A percentile compares a stretch with the other conserved stretches of the same genome.
These are phyloP conservation scores for Morpho achilles DNA, from an alignment of 2,888 invertebrate genomes.

Conservation along the genomic window DNA sequence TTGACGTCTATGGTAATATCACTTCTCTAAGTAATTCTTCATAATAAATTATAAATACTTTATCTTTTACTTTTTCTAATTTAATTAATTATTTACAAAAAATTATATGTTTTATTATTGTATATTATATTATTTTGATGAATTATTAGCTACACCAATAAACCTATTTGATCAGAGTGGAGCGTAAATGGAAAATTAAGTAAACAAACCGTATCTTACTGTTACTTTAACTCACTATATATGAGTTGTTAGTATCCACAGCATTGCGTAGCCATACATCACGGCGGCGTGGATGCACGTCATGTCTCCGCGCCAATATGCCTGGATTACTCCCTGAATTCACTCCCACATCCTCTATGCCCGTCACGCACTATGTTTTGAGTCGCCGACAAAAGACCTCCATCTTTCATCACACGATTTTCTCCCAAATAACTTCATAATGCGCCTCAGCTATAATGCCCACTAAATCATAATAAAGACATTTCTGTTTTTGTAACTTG, in stretches of 20 bases:
- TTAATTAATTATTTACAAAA: too few relatives aligned
- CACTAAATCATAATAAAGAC: conserved; percentile 43
- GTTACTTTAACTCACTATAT: conserved; percentile 6
- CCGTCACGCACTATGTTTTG: conserved; percentile 54
- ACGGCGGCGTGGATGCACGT: conserved; percentile 33
- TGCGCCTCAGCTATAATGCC: conserved; percentile 42
- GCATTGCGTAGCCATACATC: conserved; percentile 25
- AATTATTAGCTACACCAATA: too few relatives aligned
- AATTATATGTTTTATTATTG: too few relatives aligned
- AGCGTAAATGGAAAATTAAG: too few relatives aligned
- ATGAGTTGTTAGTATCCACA: conserved; percentile 17
- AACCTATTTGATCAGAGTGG: neutral
- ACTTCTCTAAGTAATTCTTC: too few relatives aligned
- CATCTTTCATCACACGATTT: conserved; percentile 56
- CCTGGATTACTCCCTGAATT: conserved; percentile 40
- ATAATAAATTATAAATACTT: too few relatives aligned
- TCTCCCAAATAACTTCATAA: conserved; percentile 50
- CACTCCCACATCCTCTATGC: conserved; percentile 43
- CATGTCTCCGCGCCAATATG: conserved; percentile 40
- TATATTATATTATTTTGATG: too few relatives aligned
- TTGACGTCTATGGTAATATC: too few relatives aligned
- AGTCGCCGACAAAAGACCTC: conserved; percentile 50
- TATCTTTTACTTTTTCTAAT: too few relatives aligned
- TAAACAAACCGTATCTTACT: neutral
- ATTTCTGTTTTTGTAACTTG: conserved; percentile 6